Base-by-base conservation (phyloP, 2,797 vertebrate species). In the Epinephelus malabaricus region DNA sequence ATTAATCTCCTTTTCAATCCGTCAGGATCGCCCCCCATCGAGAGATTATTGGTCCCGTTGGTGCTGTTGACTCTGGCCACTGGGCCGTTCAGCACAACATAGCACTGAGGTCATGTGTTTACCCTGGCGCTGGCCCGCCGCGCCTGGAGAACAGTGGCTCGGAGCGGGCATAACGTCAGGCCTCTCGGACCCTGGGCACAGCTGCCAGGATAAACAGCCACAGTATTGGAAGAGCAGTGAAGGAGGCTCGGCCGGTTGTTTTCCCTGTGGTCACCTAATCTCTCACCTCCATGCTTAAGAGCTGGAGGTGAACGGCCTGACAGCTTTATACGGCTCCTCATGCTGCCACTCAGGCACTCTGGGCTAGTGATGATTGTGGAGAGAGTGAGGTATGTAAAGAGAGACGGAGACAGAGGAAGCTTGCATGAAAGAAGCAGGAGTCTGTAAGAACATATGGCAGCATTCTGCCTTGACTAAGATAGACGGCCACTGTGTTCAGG, bases 41-140 rank as follows among this genome's bases (percentile, higher is more conserved):
- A 73, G 72, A 5, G 64, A 83, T 92, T 88, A 92, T 85, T 89
- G 82, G 85, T 89, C 86, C 77, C 76, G 3, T 67, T 21, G 88
- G 86, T 83, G 88, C 86, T 90, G 87, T 92, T 92, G 91, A 90
- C 79, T 83, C 89, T 92, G 87, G 85, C 91, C 80, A 60, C 71
- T 49, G 74, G 82, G 73, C 18, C 25, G 2, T 85, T 84, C 65
- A 85, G 74, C 15, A 38, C 79, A 83, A 74, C 88, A 75, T 53
- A 84, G 80, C 51, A 12, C 85, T 95, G 94, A 95, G 89, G 86
- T 95, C 93, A 95, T 95, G 85, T 92, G 92, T 95, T 96, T 95
- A 95, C 85, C 79, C 92, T 95, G 94, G 94, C 91, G 30, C 86
- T 88, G 83, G 80, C 86, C 81, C 49, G 56, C 61, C 10, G n/a